Base-by-base conservation (phyloP, 2,113 vertebrate genomes). In the Sorex fumeus region DNA sequence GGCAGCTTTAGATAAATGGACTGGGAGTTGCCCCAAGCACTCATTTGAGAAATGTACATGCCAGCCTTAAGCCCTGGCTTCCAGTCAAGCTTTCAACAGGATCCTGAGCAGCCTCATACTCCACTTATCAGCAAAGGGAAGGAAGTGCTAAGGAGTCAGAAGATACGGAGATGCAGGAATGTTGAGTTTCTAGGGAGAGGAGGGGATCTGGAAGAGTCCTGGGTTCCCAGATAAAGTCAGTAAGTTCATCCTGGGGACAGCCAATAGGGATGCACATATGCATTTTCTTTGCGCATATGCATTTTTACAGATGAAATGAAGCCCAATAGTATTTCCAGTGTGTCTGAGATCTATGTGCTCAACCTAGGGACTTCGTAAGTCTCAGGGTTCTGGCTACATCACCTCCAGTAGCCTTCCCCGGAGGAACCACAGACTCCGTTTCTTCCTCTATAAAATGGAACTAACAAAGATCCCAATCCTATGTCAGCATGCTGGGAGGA, bases 111-210 rank as follows among this genome's bases (percentile, higher is more conserved):
- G 19, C 86, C 84, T 88, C 88, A 0, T 0, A 0, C 43, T 47
- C n/a, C 53, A 71, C 88, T 96, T 94, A 95, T 94, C 95, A 84
- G 87, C 32, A 94, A 93, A 95, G 94, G 95, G 94, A 97, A 96
- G 95, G 95, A 96, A 93, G 64, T 84, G 83, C 75, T 32, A n/a
- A 21, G 60, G 66, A 94, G 66, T 74, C 96, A 94, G 34, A 96
- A 94, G 94, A 94, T 89, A 50, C 83, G 40, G 77, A 90, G 80
- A 88, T 53, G 19, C 84, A 91, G 86, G 84, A 94, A 96, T 71
- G 34, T 90, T 64, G 84, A 95, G 66, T 90, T 95, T 77, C 6
- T 32, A 84, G 30, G 81, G 70, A 85, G 70, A 57, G 45, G 91
- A 67, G 34, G 12, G 40, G 21, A 27, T 67, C 30, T 2, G 77